Evolutionary conservation across 2,888 invertebrate genomes (phyloP).

Genomic region (Acanthosepion pharaonis): DNA sequence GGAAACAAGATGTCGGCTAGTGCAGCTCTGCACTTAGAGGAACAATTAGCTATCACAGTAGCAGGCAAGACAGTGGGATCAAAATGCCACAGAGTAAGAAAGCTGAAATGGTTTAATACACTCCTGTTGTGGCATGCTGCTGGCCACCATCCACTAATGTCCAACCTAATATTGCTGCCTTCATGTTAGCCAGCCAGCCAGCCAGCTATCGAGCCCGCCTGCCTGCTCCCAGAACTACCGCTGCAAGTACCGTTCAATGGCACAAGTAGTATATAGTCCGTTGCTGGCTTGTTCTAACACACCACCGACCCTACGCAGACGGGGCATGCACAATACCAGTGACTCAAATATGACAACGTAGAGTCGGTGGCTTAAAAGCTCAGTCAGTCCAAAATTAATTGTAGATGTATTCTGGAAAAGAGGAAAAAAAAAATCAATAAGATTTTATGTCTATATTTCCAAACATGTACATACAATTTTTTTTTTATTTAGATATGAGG

Average conservation of each 20-base stretch:
- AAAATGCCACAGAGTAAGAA: conserved; percentile 8
- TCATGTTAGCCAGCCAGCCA: background rate
- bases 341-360: conserved; percentile 33
- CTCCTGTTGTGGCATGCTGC: background rate
- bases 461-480: background rate
- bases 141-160: conserved; percentile 33
- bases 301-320: conserved; percentile 33
- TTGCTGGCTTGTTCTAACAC: conserved; percentile 33
- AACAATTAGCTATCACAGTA: conserved; percentile 23
- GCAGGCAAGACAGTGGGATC: conserved; percentile 9
- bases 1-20: conserved; percentile 25
- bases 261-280: conserved; percentile 22
- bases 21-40: conserved; percentile 8
- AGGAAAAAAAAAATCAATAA: background rate
- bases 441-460: background rate
- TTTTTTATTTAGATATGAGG: no score
- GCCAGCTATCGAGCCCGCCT: background rate
- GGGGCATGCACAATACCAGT: conserved; percentile 33
- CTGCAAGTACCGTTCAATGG: conserved; percentile 2
- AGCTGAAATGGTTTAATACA: background rate
- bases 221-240: conserved; percentile 33
- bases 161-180: conserved; percentile 22
- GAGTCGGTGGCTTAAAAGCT: conserved; percentile 33
- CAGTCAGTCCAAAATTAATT: conserved; percentile 33
- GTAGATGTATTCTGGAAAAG: conserved; percentile 15